Conservation (phyloP, 2,888 invertebrate genomes). For the Spisula solida region DNA sequence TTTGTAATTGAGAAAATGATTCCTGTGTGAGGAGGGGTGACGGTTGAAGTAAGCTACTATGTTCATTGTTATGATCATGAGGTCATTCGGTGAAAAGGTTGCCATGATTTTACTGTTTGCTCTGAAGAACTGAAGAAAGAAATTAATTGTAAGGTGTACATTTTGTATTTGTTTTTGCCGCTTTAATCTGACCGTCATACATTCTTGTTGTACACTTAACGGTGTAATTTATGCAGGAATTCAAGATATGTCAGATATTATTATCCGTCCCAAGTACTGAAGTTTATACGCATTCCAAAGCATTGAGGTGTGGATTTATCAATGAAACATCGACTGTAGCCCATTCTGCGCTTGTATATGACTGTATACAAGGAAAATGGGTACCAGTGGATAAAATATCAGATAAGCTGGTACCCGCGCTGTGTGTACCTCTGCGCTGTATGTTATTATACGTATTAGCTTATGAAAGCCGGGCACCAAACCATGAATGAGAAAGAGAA, state of each 20-base stretch:
- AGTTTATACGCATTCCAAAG: slow-evolving; percentile 42
- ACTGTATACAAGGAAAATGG: not conserved
- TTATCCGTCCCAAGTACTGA: slow-evolving; percentile 41
- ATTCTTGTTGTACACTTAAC: not conserved
- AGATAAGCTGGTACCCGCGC: slow-evolving; percentile 28
- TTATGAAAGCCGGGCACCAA: not conserved
- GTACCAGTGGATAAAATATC: slow-evolving; percentile 13
- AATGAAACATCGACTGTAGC: slow-evolving; percentile 41
- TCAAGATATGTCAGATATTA: slow-evolving; percentile 36
- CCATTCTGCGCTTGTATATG: not conserved
- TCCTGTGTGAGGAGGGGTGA: not conserved
- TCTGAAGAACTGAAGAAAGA: not conserved
- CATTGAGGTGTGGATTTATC: slow-evolving; percentile 45
- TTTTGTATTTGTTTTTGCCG: slow-evolving; percentile 15
- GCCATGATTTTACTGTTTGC: slow-evolving; percentile 6
- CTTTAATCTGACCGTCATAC: not conserved
- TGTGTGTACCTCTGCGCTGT: not conserved
- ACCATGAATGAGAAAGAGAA: slow-evolving; percentile 39
- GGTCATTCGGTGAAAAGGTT: not conserved
- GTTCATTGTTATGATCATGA: not conserved
- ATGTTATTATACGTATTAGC: not conserved
- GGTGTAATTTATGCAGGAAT: slow-evolving; percentile 40
- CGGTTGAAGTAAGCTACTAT: not conserved
- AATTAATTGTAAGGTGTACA: not conserved
- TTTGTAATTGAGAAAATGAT: not conserved